Evolutionary conservation across 2,888 invertebrate species (phyloP).

Genomic region (Nysson spinosus): DNA sequence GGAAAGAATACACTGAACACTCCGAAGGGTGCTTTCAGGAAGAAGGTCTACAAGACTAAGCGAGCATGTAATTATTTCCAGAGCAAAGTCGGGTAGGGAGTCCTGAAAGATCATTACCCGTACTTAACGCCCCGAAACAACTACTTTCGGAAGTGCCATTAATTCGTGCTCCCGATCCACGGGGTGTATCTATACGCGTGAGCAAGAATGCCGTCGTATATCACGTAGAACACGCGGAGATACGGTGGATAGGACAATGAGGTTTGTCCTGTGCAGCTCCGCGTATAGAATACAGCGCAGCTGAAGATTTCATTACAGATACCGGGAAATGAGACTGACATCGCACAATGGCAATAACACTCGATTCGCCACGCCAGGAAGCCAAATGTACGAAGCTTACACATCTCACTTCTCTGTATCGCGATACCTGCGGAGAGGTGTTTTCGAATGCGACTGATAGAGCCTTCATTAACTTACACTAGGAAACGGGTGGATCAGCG

Average conservation of each 20-base stretch:
- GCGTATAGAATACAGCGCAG: constrained; percentile 22
- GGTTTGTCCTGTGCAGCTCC: constrained; percentile 24
- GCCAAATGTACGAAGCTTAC: not conserved
- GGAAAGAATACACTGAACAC: too few species aligned
- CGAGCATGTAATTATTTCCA: constrained; percentile 36
- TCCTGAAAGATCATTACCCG: constrained; percentile 43
- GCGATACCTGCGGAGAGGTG: not conserved
- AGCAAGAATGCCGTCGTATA: constrained; percentile 36
- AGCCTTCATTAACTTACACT: constrained; percentile 14
- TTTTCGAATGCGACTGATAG: constrained; percentile 20
- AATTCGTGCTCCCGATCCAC: constrained; percentile 11
- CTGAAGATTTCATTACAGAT: constrained; percentile 73
- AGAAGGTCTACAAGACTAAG: constrained; percentile 10
- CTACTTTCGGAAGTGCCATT: constrained; percentile 45
- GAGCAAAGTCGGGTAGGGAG: constrained; percentile 13
- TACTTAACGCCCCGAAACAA: constrained; percentile 35
- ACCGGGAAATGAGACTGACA: constrained; percentile 66
- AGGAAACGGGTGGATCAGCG: not conserved
- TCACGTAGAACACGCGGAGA: constrained; percentile 25
- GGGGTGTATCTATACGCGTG: not conserved
- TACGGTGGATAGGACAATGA: constrained; percentile 39
- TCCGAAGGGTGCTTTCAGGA: too few species aligned
- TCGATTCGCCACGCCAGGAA: constrained; percentile 46
- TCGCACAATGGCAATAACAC: constrained; percentile 67
- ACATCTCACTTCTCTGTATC: not conserved